Percentiles rank a stretch among this genome's conserved stretches.
These are phyloP conservation scores for Bos javanicus DNA, from an alignment of 2,113 vertebrate genomes.

Conservation along the genomic window DNA sequence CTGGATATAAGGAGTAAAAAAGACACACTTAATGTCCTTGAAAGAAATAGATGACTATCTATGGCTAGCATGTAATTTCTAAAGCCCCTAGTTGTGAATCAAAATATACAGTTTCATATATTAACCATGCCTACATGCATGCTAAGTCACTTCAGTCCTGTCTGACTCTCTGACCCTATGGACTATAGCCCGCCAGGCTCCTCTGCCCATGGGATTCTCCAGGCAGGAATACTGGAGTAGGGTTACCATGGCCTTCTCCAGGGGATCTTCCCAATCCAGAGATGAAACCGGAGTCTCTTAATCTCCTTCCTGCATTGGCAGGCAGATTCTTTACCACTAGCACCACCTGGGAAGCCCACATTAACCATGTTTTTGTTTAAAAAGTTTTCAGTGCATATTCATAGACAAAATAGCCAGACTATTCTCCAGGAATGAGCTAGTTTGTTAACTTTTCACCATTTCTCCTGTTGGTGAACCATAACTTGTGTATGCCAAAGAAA, in stretches of 20 bases:
- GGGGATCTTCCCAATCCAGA: not conserved
- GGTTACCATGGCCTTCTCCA: not conserved
- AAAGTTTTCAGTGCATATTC: conserved; percentile 67
- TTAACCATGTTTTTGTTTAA: conserved; percentile 78
- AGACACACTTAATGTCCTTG: not conserved
- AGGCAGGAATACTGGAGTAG: not conserved
- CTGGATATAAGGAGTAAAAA: not conserved
- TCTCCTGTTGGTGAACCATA: conserved; percentile 35
- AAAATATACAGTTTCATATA: conserved; percentile 49
- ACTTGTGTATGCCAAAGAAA: conserved; percentile 2
- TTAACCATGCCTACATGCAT: conserved; percentile 48
- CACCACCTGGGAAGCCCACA: not conserved
- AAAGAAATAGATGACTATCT: conserved; percentile 68
- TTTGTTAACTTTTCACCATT: conserved; percentile 42
- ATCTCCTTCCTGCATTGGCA: not conserved
- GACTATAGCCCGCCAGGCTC: not conserved
- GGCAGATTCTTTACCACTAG: not conserved
- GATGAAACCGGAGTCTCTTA: not conserved
- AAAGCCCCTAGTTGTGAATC: conserved; percentile 66
- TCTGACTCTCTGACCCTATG: not conserved
- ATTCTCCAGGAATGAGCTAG: conserved; percentile 40
- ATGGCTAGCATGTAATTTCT: conserved; percentile 68
- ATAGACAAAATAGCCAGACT: conserved; percentile 63
- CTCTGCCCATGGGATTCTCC: not conserved
- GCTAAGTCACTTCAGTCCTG: not conserved